These are phyloP conservation scores for Anguilla anguilla DNA, from an alignment of 2,797 vertebrate species.

Conservation along the genomic window DNA sequence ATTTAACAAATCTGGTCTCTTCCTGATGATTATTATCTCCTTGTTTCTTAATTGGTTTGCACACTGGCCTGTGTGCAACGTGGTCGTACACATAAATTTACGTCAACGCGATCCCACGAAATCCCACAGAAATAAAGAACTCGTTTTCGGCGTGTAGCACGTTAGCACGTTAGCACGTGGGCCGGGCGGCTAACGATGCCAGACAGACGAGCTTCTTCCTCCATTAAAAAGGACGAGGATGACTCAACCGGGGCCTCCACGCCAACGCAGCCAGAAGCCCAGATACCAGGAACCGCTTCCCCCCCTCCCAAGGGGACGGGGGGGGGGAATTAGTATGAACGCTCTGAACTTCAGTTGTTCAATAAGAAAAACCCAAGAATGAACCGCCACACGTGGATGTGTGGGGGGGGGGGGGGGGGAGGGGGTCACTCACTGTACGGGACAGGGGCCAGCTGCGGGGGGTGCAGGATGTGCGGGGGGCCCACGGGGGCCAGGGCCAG, in stretches of 20 bases:
- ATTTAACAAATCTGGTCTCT: constrained; percentile 34
- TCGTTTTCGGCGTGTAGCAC: not conserved
- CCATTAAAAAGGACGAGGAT: not conserved
- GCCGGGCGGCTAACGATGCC: not conserved
- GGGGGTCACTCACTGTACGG: constrained; percentile 78
- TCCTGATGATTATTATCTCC: constrained; percentile 10
- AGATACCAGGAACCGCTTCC: not conserved
- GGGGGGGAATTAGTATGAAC: not conserved
- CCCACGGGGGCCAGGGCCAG: constrained; percentile 68
- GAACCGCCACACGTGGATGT: not conserved
- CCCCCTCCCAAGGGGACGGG: not conserved
- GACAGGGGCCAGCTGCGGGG: constrained; percentile 68
- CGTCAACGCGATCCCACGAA: not conserved
- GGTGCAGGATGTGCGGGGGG: constrained; percentile 65
- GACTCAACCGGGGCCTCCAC: not conserved
- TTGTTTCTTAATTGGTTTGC: not conserved
- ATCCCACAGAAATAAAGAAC: not conserved
- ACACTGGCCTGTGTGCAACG: not conserved
- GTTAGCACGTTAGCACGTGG: not conserved
- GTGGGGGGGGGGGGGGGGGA: constrained; percentile 10
- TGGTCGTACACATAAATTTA: not conserved
- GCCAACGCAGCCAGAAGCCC: not conserved
- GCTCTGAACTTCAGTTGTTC: not conserved
- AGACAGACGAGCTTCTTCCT: not conserved
- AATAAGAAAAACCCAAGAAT: not conserved